Evolutionary conservation across 2,888 invertebrate species (phyloP).

Genomic region (Lochmaea capreae): DNA sequence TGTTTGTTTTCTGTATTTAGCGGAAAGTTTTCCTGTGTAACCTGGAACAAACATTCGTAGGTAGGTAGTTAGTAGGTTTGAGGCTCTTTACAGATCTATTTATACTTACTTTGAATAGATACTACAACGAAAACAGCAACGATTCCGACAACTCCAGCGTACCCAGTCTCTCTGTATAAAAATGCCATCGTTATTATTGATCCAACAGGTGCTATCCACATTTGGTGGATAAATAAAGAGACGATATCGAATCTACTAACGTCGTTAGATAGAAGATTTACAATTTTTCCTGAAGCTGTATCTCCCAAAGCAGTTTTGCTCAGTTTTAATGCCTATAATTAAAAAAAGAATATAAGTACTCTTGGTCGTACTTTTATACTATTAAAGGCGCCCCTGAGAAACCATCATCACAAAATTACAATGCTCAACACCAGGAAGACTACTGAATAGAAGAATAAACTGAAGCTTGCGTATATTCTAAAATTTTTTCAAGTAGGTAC

Average conservation of each 20-base stretch:
- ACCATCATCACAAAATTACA: too few species aligned
- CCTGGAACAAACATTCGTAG: constrained; percentile 62
- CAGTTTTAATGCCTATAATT: constrained; percentile 39
- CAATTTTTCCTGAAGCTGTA: constrained; percentile 37
- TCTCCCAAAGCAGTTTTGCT: constrained; percentile 39
- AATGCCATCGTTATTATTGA: constrained; percentile 79
- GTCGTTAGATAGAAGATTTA: constrained; percentile 42
- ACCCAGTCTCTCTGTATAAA: constrained; percentile 80
- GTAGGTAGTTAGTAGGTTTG: too few species aligned
- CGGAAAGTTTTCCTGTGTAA: constrained; percentile 74
- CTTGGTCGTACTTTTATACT: too few species aligned
- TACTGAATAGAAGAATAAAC: too few species aligned
- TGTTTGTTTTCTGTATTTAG: constrained; percentile 78
- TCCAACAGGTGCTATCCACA: constrained; percentile 36
- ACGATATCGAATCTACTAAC: constrained; percentile 40
- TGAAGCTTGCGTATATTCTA: too few species aligned
- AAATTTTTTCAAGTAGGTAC: too few species aligned
- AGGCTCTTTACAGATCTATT: not conserved
- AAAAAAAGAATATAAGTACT: not conserved
- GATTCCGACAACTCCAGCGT: constrained; percentile 82
- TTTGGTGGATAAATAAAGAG: constrained; percentile 23
- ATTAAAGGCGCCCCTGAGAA: too few species aligned
- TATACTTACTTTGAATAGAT: constrained; percentile 80
- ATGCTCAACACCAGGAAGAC: too few species aligned
- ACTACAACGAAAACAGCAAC: constrained; percentile 81